Evolutionary conservation across 1,140 invertebrate genomes (phyloP).

Genomic region (Drosophila sp.): DNA sequence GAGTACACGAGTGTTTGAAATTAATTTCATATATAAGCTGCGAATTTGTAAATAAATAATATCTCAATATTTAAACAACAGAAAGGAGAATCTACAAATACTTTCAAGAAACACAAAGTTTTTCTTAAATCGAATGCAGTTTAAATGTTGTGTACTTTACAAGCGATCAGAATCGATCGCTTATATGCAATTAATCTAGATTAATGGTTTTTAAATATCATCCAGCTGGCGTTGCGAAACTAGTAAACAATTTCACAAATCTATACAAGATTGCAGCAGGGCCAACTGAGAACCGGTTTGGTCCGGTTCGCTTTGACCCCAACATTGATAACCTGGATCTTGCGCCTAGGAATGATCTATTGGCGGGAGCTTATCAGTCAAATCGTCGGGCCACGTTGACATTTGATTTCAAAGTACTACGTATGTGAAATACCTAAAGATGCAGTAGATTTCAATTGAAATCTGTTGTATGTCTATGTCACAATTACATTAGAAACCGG

Average conservation of each 20-base stretch:
- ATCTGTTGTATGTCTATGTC: constrained; percentile 32
- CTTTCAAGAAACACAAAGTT: too few species aligned
- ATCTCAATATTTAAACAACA: too few species aligned
- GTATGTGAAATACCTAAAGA: constrained; percentile 1
- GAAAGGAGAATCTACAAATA: too few species aligned
- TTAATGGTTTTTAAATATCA: background rate
- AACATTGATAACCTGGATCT: constrained; percentile 44
- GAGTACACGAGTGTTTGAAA: too few species aligned
- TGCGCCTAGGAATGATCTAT: constrained; percentile 36
- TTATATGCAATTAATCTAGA: constrained; percentile 5
- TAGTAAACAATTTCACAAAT: constrained; percentile 49
- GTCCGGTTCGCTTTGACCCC: constrained; percentile 25
- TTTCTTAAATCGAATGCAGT: too few species aligned
- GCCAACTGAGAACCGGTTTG: constrained; percentile 33
- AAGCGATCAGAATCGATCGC: background rate
- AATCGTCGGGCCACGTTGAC: constrained; percentile 17
- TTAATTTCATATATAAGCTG: too few species aligned
- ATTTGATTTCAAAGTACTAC: constrained; percentile 13
- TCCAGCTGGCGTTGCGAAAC: constrained; percentile 18
- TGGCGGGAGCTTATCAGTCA: constrained; percentile 32
- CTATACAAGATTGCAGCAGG: constrained; percentile 28
- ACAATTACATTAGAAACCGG: constrained; percentile 30
- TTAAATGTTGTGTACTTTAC: background rate
- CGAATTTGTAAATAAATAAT: too few species aligned
- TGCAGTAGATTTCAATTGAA: constrained; percentile 4